phyloP scores from a whole-genome alignment of 2,113 vertebrate genomes.

The Chroicocephalus ridibundus region DNA sequence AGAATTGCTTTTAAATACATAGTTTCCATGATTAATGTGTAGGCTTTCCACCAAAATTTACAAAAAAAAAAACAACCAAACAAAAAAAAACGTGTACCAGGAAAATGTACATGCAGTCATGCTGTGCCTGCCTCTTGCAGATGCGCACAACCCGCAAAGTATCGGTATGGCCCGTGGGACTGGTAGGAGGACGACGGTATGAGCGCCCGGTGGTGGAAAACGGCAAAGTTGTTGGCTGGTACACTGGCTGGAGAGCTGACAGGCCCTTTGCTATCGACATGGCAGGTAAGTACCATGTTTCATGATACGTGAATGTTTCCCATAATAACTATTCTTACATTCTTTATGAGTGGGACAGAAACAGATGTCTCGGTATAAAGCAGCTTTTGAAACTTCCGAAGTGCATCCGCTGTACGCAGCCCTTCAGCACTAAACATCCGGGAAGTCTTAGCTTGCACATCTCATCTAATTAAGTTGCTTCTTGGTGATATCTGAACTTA shows the following conservation, averaged over 20 bases:
- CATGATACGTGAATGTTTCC: accelerated
- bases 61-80: neutral
- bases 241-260: conserved; percentile 97
- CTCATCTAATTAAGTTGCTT: neutral
- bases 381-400: neutral
- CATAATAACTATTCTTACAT: neutral
- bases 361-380: neutral
- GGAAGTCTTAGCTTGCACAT: neutral
- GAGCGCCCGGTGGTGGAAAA: conserved; percentile 92
- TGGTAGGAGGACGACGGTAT: conserved; percentile 92
- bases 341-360: neutral
- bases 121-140: conserved; percentile 66
- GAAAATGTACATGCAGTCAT: accelerated
- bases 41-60: accelerated
- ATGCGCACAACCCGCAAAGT: conserved; percentile 93
- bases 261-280: conserved; percentile 96
- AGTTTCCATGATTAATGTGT: accelerated
- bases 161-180: conserved; percentile 95
- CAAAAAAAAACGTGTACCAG: neutral
- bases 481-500: neutral
- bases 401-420: neutral
- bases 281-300: conserved; percentile 82
- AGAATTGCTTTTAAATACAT: neutral
- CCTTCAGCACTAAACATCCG: neutral
- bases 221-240: conserved; percentile 96